Percentiles rank a stretch among this genome's conserved stretches.
Evolutionary conservation across 2,113 vertebrate species (phyloP).

Genomic region (Capreolus pygargus): DNA sequence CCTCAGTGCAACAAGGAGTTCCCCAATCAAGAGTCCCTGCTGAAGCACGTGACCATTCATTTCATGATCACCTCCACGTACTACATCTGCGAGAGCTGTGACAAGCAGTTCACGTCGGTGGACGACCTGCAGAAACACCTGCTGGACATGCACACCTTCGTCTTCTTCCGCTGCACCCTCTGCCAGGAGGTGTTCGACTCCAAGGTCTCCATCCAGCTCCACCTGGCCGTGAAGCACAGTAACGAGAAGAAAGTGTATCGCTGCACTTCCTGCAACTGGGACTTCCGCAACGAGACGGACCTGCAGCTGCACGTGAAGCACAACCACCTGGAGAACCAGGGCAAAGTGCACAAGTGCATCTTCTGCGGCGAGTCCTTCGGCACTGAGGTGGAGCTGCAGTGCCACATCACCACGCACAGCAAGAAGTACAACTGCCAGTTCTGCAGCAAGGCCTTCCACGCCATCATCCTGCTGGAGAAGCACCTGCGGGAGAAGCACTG

Average conservation of each 20-base stretch:
- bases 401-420: slow-evolving; percentile 98
- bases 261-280: slow-evolving; percentile 98
- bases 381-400: slow-evolving; percentile 98
- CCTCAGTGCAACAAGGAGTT: slow-evolving; percentile 99
- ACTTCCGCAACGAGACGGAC: slow-evolving; percentile 96
- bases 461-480: slow-evolving; percentile 94
- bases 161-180: slow-evolving; percentile 97
- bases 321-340: slow-evolving; percentile 96
- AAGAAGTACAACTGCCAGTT: slow-evolving; percentile 99
- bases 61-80: slow-evolving; percentile 98
- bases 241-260: slow-evolving; percentile 98
- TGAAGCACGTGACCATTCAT: slow-evolving; percentile 97
- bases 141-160: slow-evolving; percentile 98
- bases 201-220: slow-evolving; percentile 97
- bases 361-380: slow-evolving; percentile 98
- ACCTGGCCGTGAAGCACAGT: slow-evolving; percentile 98
- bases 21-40: slow-evolving; percentile 95
- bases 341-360: slow-evolving; percentile 94
- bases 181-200: slow-evolving; percentile 99
- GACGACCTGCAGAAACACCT: slow-evolving; percentile 98
- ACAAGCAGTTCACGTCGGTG: slow-evolving; percentile 98
- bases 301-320: slow-evolving; percentile 97
- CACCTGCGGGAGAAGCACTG: slow-evolving; percentile 96
- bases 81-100: slow-evolving; percentile 98
- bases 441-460: slow-evolving; percentile 99